These are phyloP conservation scores for Oxycera nigricornis DNA, from an alignment of 2,888 invertebrate species.

Conservation along the genomic window DNA sequence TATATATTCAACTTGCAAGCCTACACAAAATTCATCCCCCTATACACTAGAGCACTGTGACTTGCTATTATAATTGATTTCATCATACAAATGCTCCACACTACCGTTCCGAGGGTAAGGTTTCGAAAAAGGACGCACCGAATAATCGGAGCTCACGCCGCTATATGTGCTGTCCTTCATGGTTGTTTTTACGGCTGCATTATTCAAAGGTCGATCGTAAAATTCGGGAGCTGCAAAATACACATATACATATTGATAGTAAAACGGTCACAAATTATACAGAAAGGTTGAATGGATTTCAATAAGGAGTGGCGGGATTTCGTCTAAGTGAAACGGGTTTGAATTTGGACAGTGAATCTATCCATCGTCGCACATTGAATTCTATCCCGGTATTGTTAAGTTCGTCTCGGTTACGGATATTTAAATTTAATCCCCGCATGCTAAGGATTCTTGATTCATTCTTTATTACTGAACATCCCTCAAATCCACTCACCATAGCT, in stretches of 20 bases:
- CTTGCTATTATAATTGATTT: conserved; percentile 57
- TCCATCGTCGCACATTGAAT: no score
- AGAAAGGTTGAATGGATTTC: no score
- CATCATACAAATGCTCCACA: conserved; percentile 59
- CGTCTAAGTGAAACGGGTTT: no score
- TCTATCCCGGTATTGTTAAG: no score
- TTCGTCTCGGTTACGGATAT: no score
- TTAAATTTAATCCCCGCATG: no score
- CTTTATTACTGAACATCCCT: background rate
- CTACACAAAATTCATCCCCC: no score
- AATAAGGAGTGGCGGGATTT: no score
- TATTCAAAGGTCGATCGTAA: conserved; percentile 61
- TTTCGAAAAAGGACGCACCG: conserved; percentile 55
- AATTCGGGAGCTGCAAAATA: conserved; percentile 53
- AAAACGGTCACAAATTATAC: background rate
- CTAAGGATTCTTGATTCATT: background rate
- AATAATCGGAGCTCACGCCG: conserved; percentile 55
- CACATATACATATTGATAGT: background rate
- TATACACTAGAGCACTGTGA: background rate
- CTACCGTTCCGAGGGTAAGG: conserved; percentile 58
- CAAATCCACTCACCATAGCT: conserved; percentile 20
- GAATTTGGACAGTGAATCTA: no score
- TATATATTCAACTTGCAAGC: no score
- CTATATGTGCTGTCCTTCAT: conserved; percentile 56
- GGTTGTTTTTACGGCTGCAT: conserved; percentile 49